Conservation (phyloP, 2,888 invertebrate species). For the Epinotia nisella region DNA sequence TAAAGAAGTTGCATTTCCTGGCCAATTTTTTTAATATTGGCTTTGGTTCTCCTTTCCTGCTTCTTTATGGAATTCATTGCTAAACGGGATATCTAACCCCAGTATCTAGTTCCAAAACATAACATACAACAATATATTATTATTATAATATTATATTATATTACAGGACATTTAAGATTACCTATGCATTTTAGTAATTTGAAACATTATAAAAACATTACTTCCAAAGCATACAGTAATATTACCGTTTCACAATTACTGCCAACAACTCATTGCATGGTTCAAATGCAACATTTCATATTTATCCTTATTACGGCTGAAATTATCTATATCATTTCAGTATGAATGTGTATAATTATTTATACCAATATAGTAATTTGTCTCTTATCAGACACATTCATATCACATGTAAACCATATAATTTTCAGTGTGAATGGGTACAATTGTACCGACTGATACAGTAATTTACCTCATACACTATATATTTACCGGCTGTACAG, state of each 20-base stretch:
- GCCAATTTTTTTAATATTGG: no score
- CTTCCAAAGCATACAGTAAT: background rate
- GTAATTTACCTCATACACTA: constrained; percentile 6
- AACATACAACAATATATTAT: no score
- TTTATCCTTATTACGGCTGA: background rate
- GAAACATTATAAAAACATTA: background rate
- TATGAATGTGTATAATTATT: constrained; percentile 6
- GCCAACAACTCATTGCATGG: background rate
- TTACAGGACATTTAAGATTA: no score
- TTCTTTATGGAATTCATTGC: no score
- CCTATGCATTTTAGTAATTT: no score
- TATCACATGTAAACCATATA: background rate
- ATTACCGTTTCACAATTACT: background rate
- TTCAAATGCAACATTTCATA: background rate
- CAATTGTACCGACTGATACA: background rate
- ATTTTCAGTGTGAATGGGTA: constrained; percentile 6
- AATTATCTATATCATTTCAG: constrained; percentile 1
- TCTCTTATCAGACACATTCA: constrained; percentile 1
- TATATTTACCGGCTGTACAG: background rate
- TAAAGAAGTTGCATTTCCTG: no score
- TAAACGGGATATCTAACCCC: no score
- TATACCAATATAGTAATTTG: background rate
- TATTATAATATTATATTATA: no score
- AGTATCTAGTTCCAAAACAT: no score
- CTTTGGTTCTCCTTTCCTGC: no score